Base-by-base conservation (phyloP, 2,888 invertebrate genomes). In the Endomychus coccineus region DNA sequence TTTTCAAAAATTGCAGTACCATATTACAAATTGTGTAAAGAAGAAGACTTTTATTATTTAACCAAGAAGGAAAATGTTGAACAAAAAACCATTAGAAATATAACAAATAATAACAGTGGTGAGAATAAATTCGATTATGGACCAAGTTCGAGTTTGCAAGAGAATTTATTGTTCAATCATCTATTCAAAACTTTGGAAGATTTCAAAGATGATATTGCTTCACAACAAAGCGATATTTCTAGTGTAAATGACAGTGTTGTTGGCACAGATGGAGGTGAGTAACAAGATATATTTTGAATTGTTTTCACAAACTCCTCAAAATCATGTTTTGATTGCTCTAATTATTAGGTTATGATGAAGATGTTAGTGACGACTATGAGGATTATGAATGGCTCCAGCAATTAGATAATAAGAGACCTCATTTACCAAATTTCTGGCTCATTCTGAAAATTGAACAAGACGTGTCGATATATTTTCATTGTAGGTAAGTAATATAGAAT, bases 381-480 rank as follows among this genome's bases (percentile, higher is more conserved):
- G 75, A 77, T 43, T 72, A 64, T 48, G 73, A 72, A 30, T 74
- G 74, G 73, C 56, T 75, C 7, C 58, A 63, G 37, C 70, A 71
- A 37, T 56, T 74, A 9, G 73, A 73, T 43, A 67, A 66, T 34
- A 70, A 68, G 33, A 61, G 73, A 39, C 61, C 63, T n/a, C 56
- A 67, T 16, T 60, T 80, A 42, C 81, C 81, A 0, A 77, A 77
- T 52, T 83, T 83, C 59, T 83, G 83, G 83, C 63, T 82, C 14
- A 77, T 83, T 39, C 68, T 81, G 58, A 71, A 71, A 48, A 67
- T 81, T 5, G 70, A 73, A 36, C 61, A 62, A 15, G 71, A 73
- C 46, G 78, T 81, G 4, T 71, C 73, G 24, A 67, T 79, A 12
- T 82, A 75, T 58, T 82, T 80, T 56, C 83, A 83, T 48, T 77